Evolutionary conservation across 2,888 invertebrate species (phyloP).

Genomic region (Folsomia candida): DNA sequence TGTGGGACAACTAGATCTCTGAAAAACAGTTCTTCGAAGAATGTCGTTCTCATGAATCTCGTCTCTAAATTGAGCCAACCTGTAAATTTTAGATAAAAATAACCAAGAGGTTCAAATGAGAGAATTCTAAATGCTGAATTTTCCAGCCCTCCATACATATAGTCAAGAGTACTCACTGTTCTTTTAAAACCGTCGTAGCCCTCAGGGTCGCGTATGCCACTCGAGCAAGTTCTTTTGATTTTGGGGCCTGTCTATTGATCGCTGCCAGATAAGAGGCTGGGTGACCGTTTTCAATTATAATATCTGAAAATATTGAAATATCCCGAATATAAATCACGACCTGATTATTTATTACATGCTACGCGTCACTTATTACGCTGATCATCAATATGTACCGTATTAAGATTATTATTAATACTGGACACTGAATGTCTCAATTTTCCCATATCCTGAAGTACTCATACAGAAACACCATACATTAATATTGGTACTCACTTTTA

Average conservation of each 20-base stretch:
- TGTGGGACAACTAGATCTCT: constrained; percentile 52
- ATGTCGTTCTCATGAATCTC: constrained; percentile 50
- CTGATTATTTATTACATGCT: too few species aligned
- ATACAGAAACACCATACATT: too few species aligned
- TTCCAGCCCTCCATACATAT: too few species aligned
- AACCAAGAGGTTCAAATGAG: not conserved
- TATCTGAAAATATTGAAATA: constrained; percentile 57
- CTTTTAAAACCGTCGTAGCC: constrained; percentile 62
- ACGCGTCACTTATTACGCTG: too few species aligned
- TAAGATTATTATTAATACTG: too few species aligned
- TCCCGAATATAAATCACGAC: too few species aligned
- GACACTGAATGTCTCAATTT: not conserved
- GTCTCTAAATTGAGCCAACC: constrained; percentile 45
- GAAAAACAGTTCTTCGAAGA: constrained; percentile 56
- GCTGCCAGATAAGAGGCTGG: constrained; percentile 70
- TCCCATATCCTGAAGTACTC: too few species aligned
- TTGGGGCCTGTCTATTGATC: constrained; percentile 67
- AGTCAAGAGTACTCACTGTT: constrained; percentile 58
- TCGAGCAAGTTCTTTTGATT: constrained; percentile 62
- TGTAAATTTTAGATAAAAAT: constrained; percentile 16
- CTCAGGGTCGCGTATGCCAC: constrained; percentile 70
- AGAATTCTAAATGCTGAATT: not conserved
- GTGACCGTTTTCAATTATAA: constrained; percentile 64
- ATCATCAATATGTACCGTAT: too few species aligned
- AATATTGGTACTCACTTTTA: constrained; percentile 58